A percentile compares a stretch with the other conserved stretches of the same genome.
These are phyloP conservation scores for Scolanthus callimorphus DNA, from an alignment of 92 coral and sea anemone species.

Conservation along the genomic window DNA sequence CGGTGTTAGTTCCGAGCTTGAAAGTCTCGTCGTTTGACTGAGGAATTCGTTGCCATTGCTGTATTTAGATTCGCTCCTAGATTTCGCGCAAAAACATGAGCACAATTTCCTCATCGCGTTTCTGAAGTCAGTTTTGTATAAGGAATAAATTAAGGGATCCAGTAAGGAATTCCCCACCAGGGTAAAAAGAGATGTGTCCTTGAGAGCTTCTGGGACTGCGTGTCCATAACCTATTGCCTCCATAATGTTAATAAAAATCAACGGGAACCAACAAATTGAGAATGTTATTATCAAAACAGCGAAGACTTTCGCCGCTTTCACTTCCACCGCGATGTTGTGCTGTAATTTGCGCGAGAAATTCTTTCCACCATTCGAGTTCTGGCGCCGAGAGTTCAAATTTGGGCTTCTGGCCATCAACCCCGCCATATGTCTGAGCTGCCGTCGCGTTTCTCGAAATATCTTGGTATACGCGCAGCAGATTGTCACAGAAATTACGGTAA, in stretches of 20 bases:
- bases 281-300: slow-evolving; percentile 77
- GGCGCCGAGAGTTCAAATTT: no score
- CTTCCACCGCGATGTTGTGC: slow-evolving; percentile 52
- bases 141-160: slow-evolving; percentile 83
- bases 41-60: no score
- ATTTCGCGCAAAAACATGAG: slow-evolving; percentile 14
- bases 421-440: slow-evolving; percentile 66
- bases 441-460: slow-evolving; percentile 71
- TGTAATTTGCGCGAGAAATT: slow-evolving; percentile 26
- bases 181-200: slow-evolving; percentile 66
- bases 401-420: neutral
- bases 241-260: slow-evolving; percentile 71
- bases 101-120: slow-evolving; percentile 44
- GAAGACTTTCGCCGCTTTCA: slow-evolving; percentile 83
- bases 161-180: slow-evolving; percentile 80
- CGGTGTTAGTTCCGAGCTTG: no score
- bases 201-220: slow-evolving; percentile 37
- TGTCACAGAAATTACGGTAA: slow-evolving; percentile 39
- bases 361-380: neutral
- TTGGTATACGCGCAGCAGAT: slow-evolving; percentile 64
- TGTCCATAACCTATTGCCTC: slow-evolving; percentile 51
- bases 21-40: no score
- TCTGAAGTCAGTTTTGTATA: slow-evolving; percentile 82
- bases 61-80: no score
- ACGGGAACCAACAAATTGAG: slow-evolving; percentile 84